Conservation (phyloP, 2,888 invertebrate species). For the Cryptus viduatorius region DNA sequence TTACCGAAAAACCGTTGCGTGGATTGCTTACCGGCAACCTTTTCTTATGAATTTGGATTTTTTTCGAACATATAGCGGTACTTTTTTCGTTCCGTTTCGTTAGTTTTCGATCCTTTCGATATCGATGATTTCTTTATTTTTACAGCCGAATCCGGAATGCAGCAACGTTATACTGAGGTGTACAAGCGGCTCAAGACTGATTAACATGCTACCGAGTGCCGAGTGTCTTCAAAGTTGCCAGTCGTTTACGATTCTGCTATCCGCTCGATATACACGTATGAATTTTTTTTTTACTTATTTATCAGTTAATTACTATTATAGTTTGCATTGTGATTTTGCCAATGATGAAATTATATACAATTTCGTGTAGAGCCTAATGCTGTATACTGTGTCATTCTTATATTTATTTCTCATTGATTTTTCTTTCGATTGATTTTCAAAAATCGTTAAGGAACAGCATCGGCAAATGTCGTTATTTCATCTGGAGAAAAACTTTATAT, state of each 20-base stretch:
- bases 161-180: constrained; percentile 92
- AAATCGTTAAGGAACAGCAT: not conserved
- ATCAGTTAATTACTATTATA: constrained; percentile 24
- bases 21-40: no score
- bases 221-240: constrained; percentile 91
- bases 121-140: constrained; percentile 50
- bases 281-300: constrained; percentile 21
- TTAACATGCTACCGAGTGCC: constrained; percentile 91
- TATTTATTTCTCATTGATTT: no score
- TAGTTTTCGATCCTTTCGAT: constrained; percentile 2
- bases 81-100: no score
- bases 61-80: not conserved
- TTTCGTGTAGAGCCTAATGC: no score
- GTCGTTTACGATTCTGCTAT: constrained; percentile 90
- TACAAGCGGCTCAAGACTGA: constrained; percentile 90
- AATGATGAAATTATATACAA: no score
- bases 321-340: not conserved
- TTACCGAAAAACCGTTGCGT: not conserved
- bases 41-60: no score
- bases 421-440: not conserved
- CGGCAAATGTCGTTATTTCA: not conserved
- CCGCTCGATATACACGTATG: constrained; percentile 92
- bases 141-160: constrained; percentile 92
- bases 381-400: no score
- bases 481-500: constrained; percentile 1